Evolutionary conservation across 2,797 vertebrate species (phyloP).

Genomic region (Coilia nasus): DNA sequence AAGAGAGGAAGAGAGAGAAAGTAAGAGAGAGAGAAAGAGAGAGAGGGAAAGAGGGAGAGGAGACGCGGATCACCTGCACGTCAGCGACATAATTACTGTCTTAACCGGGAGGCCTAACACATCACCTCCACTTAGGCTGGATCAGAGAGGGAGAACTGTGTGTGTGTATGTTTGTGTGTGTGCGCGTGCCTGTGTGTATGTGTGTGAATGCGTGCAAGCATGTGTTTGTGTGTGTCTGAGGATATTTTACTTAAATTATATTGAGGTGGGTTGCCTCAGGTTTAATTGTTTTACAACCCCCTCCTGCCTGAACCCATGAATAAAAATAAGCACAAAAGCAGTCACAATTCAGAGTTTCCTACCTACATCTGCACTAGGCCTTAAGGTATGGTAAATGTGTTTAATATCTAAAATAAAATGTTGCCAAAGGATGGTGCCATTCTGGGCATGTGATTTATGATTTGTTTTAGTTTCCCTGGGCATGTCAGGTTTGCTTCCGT

Average conservation of each 20-base stretch:
- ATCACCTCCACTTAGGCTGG: neutral
- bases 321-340: neutral
- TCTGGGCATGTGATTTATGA: neutral
- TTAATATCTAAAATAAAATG: neutral
- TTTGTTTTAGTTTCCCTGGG: neutral
- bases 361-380: neutral
- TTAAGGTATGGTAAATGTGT: neutral
- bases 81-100: slow-evolving; percentile 85
- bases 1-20: slow-evolving; percentile 24
- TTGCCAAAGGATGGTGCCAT: neutral
- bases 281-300: neutral
- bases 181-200: neutral
- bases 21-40: neutral
- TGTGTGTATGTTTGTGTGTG: neutral
- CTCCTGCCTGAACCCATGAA: neutral
- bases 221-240: neutral
- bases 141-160: neutral
- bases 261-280: slow-evolving; percentile 12
- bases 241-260: neutral
- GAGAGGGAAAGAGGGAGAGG: neutral
- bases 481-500: neutral
- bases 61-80: slow-evolving; percentile 77
- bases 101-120: slow-evolving; percentile 52
- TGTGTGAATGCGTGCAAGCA: neutral
- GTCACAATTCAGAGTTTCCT: neutral